Evolutionary conservation across 2,113 vertebrate species (phyloP).

Genomic region (Platichthys flesus): DNA sequence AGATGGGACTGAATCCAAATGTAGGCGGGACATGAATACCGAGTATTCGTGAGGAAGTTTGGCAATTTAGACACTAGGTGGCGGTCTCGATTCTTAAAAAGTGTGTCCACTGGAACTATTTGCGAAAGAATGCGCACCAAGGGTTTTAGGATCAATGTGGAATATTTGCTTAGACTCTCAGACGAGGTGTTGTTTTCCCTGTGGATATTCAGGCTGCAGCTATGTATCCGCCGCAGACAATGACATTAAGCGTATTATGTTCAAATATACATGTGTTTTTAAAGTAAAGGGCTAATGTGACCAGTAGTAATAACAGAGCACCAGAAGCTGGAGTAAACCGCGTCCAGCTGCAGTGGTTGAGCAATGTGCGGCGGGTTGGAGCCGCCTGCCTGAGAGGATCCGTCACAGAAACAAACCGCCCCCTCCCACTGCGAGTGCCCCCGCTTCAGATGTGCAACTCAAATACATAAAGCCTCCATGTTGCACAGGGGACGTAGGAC

Average conservation of each 20-base stretch:
- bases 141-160: slow-evolving; percentile 13
- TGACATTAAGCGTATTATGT: not conserved
- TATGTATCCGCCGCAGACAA: rapidly evolving
- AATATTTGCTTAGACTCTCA: slow-evolving; percentile 11
- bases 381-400: slow-evolving; percentile 56
- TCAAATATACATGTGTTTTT: not conserved
- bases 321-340: slow-evolving; percentile 14
- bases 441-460: slow-evolving; percentile 70
- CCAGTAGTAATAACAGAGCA: slow-evolving; percentile 26
- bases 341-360: slow-evolving; percentile 49
- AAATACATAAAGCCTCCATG: slow-evolving; percentile 84
- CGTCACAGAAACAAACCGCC: slow-evolving; percentile 66
- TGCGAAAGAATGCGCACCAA: not conserved
- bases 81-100: slow-evolving; percentile 14
- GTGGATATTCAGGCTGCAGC: not conserved
- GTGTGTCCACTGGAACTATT: not conserved
- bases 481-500: slow-evolving; percentile 71
- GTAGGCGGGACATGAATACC: too few species aligned
- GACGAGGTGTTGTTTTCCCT: not conserved
- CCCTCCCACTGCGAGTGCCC: slow-evolving; percentile 71
- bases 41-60: not conserved
- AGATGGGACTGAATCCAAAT: not conserved
- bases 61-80: slow-evolving; percentile 26
- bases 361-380: slow-evolving; percentile 34
- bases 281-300: slow-evolving; percentile 19